Conservation (phyloP, 1,140 invertebrate genomes). For the Drosophila takahashii region DNA sequence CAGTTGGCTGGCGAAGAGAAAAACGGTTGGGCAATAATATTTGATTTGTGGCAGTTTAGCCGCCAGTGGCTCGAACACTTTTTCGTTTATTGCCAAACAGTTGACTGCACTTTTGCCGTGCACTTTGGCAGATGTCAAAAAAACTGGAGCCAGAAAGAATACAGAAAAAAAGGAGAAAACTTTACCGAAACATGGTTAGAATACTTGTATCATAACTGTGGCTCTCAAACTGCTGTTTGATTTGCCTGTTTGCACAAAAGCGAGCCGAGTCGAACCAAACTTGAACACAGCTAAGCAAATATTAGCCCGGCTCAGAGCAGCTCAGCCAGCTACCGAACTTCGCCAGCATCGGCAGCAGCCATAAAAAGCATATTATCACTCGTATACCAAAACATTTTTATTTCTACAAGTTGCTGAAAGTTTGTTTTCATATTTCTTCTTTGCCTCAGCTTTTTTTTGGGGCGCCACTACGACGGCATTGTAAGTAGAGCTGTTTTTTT, state of each 20-base stretch:
- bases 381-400: slow-evolving; percentile 47
- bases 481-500: neutral
- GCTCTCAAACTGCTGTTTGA: slow-evolving; percentile 71
- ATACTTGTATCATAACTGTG: slow-evolving; percentile 57
- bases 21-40: slow-evolving; percentile 63
- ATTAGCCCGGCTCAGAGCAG: slow-evolving; percentile 66
- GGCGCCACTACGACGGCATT: slow-evolving; percentile 33
- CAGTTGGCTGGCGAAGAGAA: slow-evolving; percentile 28
- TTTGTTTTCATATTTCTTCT: slow-evolving; percentile 19
- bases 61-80: slow-evolving; percentile 19
- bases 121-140: slow-evolving; percentile 55
- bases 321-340: slow-evolving; percentile 37
- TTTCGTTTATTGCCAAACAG: slow-evolving; percentile 54
- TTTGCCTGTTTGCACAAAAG: slow-evolving; percentile 70
- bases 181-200: slow-evolving; percentile 19
- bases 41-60: slow-evolving; percentile 69
- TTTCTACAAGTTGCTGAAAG: slow-evolving; percentile 47
- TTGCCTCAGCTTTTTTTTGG: slow-evolving; percentile 9
- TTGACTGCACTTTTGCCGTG: slow-evolving; percentile 62
- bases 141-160: slow-evolving; percentile 3
- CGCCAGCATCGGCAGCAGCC: slow-evolving; percentile 31
- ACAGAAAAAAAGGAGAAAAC: neutral
- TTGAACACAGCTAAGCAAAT: slow-evolving; percentile 78
- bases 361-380: slow-evolving; percentile 49
- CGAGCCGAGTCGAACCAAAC: slow-evolving; percentile 55